Conservation (phyloP, 92 coral and sea anemone genomes). For the Zoanthus sansibaricus region DNA sequence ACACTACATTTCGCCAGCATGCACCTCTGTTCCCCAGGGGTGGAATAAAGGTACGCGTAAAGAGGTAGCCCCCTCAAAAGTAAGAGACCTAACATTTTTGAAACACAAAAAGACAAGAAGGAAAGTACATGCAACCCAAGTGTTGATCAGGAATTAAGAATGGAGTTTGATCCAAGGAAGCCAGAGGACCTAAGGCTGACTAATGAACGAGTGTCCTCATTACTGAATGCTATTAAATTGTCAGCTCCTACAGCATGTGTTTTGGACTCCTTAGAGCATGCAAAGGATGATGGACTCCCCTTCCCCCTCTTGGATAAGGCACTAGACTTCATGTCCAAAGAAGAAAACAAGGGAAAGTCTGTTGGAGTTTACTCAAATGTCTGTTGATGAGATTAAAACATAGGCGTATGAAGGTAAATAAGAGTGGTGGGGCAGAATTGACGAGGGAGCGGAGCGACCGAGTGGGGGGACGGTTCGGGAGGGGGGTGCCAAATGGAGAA, state of each 20-base stretch:
- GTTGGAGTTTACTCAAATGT: background rate
- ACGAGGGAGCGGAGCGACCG: too few relatives aligned
- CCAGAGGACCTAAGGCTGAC: constrained; percentile 40
- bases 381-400: too few relatives aligned
- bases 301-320: constrained; percentile 41
- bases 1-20: too few relatives aligned
- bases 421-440: too few relatives aligned
- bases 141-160: constrained; percentile 29
- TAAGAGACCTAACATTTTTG: background rate
- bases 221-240: constrained; percentile 29
- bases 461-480: too few relatives aligned
- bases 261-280: constrained; percentile 58
- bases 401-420: too few relatives aligned
- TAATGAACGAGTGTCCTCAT: constrained; percentile 46
- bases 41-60: background rate
- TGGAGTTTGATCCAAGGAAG: constrained; percentile 36
- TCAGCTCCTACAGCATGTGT: constrained; percentile 51
- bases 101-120: constrained; percentile 33
- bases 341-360: constrained; percentile 35
- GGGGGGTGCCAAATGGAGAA: too few relatives aligned
- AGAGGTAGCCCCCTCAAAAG: constrained; percentile 21
- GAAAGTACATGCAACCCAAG: background rate
- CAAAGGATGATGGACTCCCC: constrained; percentile 56
- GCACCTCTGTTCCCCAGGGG: too few relatives aligned
- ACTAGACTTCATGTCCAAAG: constrained; percentile 45